Conservation (phyloP, 2,113 vertebrate species). For the Amphilophus citrinellus region DNA sequence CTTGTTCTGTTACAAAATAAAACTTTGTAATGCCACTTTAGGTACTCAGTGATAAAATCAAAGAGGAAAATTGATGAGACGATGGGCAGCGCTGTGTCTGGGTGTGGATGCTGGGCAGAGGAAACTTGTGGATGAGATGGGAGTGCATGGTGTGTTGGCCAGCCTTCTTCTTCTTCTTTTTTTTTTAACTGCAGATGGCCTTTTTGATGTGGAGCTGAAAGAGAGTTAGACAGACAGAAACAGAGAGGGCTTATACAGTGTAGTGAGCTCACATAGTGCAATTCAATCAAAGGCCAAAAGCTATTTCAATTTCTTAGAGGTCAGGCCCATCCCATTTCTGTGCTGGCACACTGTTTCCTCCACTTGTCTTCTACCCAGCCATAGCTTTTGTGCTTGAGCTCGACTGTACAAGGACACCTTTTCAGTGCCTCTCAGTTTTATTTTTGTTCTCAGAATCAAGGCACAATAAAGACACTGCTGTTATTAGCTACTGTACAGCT, state of each 20-base stretch:
- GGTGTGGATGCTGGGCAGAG: constrained; percentile 60
- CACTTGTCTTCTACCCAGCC: constrained; percentile 11
- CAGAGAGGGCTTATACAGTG: constrained; percentile 49
- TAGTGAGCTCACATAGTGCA: constrained; percentile 64
- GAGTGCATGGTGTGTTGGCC: constrained; percentile 46
- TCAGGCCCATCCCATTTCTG: constrained; percentile 51
- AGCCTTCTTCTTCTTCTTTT: constrained; percentile 36
- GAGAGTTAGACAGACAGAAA: constrained; percentile 58
- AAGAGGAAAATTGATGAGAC: constrained; percentile 76
- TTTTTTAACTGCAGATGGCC: constrained; percentile 67
- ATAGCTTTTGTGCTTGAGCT: constrained; percentile 18
- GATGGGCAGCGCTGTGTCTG: constrained; percentile 57
- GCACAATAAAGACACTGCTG: background rate
- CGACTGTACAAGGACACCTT: constrained; percentile 12
- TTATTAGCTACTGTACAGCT: background rate
- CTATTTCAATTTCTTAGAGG: constrained; percentile 77
- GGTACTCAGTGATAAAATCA: constrained; percentile 66
- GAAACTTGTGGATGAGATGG: constrained; percentile 60
- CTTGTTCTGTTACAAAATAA: constrained; percentile 42
- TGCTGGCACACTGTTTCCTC: constrained; percentile 20
- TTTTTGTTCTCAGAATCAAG: background rate
- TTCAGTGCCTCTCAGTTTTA: background rate
- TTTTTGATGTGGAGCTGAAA: constrained; percentile 76
- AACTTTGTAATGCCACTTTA: constrained; percentile 64
- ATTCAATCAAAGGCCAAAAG: constrained; percentile 77